These are phyloP conservation scores for Cyclina sinensis DNA, from an alignment of 1,140 invertebrate genomes.

Conservation along the genomic window DNA sequence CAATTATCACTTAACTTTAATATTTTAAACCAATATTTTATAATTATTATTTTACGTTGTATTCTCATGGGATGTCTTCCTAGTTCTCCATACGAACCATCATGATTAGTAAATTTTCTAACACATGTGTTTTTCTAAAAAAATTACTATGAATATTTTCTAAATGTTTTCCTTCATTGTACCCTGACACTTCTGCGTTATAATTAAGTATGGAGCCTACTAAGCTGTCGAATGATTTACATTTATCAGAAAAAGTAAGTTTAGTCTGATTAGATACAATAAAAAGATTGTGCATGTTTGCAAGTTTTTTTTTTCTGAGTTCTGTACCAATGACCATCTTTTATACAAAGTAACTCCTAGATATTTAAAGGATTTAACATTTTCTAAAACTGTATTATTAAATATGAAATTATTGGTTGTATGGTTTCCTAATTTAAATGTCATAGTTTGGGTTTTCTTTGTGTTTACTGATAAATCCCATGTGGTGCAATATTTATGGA, in stretches of 20 bases:
- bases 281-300: conserved; percentile 22
- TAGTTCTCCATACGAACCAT: too few relatives aligned
- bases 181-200: not conserved
- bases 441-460: too few relatives aligned
- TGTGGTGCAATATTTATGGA: not conserved
- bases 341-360: conserved; percentile 41
- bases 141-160: too few relatives aligned
- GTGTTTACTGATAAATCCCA: too few relatives aligned
- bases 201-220: conserved; percentile 32
- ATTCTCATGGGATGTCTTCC: too few relatives aligned
- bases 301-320: conserved; percentile 30
- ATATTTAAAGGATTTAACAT: too few relatives aligned
- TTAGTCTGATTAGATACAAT: conserved; percentile 21
- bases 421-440: conserved; percentile 19
- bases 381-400: too few relatives aligned
- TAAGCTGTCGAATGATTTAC: conserved; percentile 34
- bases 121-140: too few relatives aligned
- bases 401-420: conserved; percentile 46
- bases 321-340: conserved; percentile 48
- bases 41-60: too few relatives aligned
- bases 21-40: too few relatives aligned
- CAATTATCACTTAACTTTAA: too few relatives aligned
- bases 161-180: conserved; percentile 3
- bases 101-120: too few relatives aligned
- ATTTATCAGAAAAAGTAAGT: not conserved